Evolutionary conservation across 92 coral and sea anemone genomes (phyloP).

Genomic region (Palythoa grandiflora): DNA sequence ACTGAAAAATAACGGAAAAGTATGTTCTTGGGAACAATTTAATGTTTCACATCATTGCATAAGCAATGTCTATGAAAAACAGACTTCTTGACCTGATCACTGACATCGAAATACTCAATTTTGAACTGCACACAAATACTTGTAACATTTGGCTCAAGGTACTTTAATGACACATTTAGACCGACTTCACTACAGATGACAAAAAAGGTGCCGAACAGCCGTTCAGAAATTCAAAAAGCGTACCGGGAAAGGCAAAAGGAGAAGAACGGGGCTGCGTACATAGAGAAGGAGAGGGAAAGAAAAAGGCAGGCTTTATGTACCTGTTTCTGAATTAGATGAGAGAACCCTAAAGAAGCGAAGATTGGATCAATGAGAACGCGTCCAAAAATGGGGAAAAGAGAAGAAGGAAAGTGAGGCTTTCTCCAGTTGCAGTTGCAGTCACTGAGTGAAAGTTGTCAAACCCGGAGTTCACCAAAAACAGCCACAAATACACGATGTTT

Average conservation of each 20-base stretch:
- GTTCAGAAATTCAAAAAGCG: conserved; percentile 29
- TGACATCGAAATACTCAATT: conserved; percentile 8
- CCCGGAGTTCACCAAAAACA: background rate
- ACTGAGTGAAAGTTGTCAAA: background rate
- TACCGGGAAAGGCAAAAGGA: too few species aligned
- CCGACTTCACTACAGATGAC: conserved; percentile 4
- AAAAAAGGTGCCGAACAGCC: conserved; percentile 12
- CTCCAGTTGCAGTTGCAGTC: too few species aligned
- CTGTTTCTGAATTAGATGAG: too few species aligned
- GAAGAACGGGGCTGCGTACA: too few species aligned
- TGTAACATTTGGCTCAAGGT: conserved; percentile 18
- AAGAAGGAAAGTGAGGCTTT: too few species aligned
- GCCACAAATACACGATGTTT: background rate
- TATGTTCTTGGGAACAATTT: background rate
- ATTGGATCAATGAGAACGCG: too few species aligned
- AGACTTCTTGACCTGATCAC: conserved; percentile 10
- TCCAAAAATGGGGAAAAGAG: too few species aligned
- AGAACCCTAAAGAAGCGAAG: too few species aligned
- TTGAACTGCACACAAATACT: background rate
- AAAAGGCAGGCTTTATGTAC: too few species aligned
- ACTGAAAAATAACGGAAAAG: conserved; percentile 6
- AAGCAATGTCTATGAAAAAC: background rate
- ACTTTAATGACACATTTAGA: background rate
- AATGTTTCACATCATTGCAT: conserved; percentile 6
- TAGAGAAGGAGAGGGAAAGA: too few species aligned